Evolutionary conservation across 2,797 vertebrate species (phyloP), one percentile per base, ranked within the genome.

Genomic region (Mycteria americana): DNA sequence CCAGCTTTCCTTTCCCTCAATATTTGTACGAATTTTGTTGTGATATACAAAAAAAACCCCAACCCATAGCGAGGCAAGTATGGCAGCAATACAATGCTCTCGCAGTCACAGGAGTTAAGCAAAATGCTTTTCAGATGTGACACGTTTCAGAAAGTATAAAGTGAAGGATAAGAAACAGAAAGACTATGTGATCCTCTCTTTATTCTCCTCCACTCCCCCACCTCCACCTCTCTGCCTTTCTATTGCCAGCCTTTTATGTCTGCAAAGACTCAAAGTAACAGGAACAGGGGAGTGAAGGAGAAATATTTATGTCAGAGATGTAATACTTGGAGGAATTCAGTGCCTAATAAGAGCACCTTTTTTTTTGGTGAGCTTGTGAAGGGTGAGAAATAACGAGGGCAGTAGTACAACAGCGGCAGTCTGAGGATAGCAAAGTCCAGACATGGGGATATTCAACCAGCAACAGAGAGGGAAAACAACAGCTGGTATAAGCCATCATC

Each of bases 21-120:
- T 97, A 97, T 98, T 95, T 96, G 76, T 96, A 87, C 93, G 67
- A 97, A 92, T 97, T 97, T 96, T 97, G 78, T 95, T 97, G 94
- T 91, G 85, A 94, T 97, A 94, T 92, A 87, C 22, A 87, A 95
- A 93, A 94, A 93, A 84, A 14, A 0, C 46, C 0, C 25, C n/a
- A 64, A 18, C 13, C 12, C 70, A 59, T 65, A 62, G 72, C 19
- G 64, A 96, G 78, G 80, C 12, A 22, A 95, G 82, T 92, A 53
- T 74, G 91, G 92, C 82, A 97, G 80, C 70, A 85, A 62, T 70
- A 92, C 39, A 85, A 84, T 65, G 64, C 69, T 95, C 77, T 88
- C 93, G 84, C 85, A 95, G 91, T 90, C 96, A 86, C 48, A 75
- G 85, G 82, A 95, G 68, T 91, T 88, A 70, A 97, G 57, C 13